These are phyloP conservation scores for Saturnia japonica DNA, from an alignment of 2,888 invertebrate genomes.

Conservation along the genomic window DNA sequence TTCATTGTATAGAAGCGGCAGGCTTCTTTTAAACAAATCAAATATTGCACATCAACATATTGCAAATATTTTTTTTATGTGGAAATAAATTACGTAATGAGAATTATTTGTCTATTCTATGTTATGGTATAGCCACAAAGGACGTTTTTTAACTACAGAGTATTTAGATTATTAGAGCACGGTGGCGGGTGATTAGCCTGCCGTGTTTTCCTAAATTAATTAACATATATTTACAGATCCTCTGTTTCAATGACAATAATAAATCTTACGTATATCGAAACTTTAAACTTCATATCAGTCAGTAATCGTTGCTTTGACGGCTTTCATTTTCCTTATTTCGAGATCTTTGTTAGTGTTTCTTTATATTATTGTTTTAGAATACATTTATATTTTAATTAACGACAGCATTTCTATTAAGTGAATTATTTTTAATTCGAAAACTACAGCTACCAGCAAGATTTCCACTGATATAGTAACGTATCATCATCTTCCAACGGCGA, in stretches of 20 bases:
- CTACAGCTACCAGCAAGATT: conserved; percentile 20
- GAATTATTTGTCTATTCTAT: conserved; percentile 21
- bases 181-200: background rate
- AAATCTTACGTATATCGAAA: too few relatives aligned
- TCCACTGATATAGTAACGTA: background rate
- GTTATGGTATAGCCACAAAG: background rate
- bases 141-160: background rate
- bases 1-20: too few relatives aligned
- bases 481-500: background rate
- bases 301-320: too few relatives aligned
- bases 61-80: conserved; percentile 38
- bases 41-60: too few relatives aligned
- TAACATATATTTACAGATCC: too few relatives aligned
- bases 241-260: too few relatives aligned
- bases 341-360: too few relatives aligned
- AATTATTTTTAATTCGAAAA: conserved; percentile 40
- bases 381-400: too few relatives aligned
- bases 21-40: too few relatives aligned
- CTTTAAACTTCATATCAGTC: too few relatives aligned
- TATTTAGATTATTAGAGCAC: background rate
- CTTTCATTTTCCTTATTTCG: too few relatives aligned
- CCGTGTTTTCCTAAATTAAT: background rate
- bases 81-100: conserved; percentile 42
- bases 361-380: too few relatives aligned
- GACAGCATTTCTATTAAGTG: background rate